A percentile compares a stretch with the other conserved stretches of the same genome.
Evolutionary conservation across 2,888 invertebrate genomes (phyloP).

Genomic region (Chrysolina oricalcia): DNA sequence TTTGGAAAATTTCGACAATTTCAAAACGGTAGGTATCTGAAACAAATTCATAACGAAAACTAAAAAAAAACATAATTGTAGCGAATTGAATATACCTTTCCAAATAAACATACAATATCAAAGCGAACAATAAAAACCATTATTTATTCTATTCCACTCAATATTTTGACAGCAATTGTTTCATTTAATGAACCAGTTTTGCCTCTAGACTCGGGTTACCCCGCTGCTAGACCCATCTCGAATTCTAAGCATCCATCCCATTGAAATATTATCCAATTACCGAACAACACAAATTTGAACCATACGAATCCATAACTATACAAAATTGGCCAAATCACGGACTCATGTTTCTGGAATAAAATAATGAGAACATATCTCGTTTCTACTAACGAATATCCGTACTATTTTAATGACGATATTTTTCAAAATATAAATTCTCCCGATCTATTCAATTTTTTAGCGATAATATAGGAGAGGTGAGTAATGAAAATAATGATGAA

Average conservation of each 20-base stretch:
- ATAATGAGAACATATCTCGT: conserved; percentile 9
- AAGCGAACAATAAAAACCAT: no score
- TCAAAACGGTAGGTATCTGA: no score
- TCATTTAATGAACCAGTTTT: background rate
- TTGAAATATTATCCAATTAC: conserved; percentile 18
- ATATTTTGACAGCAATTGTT: background rate
- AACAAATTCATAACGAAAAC: no score
- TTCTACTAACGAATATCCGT: background rate
- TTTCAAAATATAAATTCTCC: background rate
- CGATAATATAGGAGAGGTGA: background rate
- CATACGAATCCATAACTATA: background rate
- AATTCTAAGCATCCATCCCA: background rate
- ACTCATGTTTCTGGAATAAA: conserved; percentile 19
- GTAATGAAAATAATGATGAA: conserved; percentile 16
- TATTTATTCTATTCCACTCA: background rate
- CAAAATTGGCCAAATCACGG: conserved; percentile 12
- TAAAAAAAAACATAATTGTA: no score
- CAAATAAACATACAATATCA: no score
- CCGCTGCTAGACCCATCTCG: no score
- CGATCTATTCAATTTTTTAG: conserved; percentile 1
- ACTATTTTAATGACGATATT: conserved; percentile 7
- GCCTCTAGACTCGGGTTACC: background rate
- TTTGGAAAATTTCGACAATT: no score
- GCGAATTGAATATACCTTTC: no score
- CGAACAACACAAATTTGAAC: conserved; percentile 4